Percentiles rank a stretch among this genome's conserved stretches.
Evolutionary conservation across 2,797 vertebrate genomes (phyloP).

Genomic region (Gadopsis bispinosus): DNA sequence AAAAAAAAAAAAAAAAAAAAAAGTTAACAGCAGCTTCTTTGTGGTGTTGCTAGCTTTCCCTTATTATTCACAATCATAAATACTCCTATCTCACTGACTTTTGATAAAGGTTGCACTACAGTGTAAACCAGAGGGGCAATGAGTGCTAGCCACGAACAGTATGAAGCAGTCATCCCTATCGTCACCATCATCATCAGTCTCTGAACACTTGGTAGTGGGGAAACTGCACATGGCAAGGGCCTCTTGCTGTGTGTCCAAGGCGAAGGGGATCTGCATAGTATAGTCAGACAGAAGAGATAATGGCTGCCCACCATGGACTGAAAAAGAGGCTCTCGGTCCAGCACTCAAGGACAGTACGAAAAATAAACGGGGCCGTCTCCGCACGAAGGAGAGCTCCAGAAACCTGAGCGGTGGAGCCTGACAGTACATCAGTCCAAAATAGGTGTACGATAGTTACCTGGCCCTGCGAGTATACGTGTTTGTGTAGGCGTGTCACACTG

Average conservation of each 20-base stretch:
- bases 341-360: constrained; percentile 47
- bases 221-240: constrained; percentile 53
- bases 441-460: constrained; percentile 65
- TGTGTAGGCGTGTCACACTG: constrained; percentile 62
- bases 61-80: constrained; percentile 81
- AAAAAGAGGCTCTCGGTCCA: constrained; percentile 51
- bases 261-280: constrained; percentile 76
- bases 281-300: constrained; percentile 59
- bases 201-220: constrained; percentile 71
- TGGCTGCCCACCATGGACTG: constrained; percentile 44
- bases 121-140: constrained; percentile 72
- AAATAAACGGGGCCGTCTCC: constrained; percentile 24
- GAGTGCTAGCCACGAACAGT: constrained; percentile 41
- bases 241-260: constrained; percentile 43
- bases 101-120: constrained; percentile 77
- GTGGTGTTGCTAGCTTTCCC: constrained; percentile 81
- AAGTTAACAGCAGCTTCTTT: constrained; percentile 79
- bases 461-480: constrained; percentile 54
- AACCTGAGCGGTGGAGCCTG: constrained; percentile 74
- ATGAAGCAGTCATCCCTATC: constrained; percentile 26
- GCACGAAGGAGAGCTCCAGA: constrained; percentile 58
- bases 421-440: constrained; percentile 67
- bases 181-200: constrained; percentile 57
- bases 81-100: constrained; percentile 72
- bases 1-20: constrained; percentile 11